Evolutionary conservation across 2,113 vertebrate genomes (phyloP).

Genomic region (Podarcis raffonei): DNA sequence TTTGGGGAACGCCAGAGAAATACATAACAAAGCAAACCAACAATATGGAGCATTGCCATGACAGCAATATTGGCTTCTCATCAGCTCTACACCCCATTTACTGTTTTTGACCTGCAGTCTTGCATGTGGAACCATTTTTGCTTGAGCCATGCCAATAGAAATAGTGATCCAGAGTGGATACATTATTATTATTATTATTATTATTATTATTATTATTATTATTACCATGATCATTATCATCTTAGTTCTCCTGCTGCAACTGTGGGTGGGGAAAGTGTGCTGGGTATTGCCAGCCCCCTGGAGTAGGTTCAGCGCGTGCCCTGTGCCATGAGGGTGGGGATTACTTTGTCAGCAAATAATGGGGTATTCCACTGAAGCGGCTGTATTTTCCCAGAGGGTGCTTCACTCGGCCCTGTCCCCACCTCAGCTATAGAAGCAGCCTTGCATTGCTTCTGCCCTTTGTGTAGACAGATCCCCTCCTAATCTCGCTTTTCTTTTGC

Average conservation of each 20-base stretch:
- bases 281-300: neutral
- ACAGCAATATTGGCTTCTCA: neutral
- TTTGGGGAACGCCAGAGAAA: neutral
- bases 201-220: no score
- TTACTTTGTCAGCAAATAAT: neutral
- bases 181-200: no score
- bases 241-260: neutral
- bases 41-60: neutral
- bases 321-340: neutral
- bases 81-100: neutral
- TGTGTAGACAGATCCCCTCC: constrained; percentile 39
- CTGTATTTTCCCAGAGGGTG: neutral
- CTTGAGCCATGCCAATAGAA: neutral
- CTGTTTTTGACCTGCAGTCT: neutral
- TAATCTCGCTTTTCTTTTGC: constrained; percentile 47
- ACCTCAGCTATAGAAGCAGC: constrained; percentile 8
- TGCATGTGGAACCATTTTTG: neutral
- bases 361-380: neutral
- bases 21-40: neutral
- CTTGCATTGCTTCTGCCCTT: constrained; percentile 23
- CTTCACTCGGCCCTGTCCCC: neutral
- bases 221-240: no score
- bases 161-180: neutral
- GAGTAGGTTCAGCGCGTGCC: neutral
- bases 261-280: neutral